Conservation (phyloP, 2,888 invertebrate species). For the Tipula vernalis region DNA sequence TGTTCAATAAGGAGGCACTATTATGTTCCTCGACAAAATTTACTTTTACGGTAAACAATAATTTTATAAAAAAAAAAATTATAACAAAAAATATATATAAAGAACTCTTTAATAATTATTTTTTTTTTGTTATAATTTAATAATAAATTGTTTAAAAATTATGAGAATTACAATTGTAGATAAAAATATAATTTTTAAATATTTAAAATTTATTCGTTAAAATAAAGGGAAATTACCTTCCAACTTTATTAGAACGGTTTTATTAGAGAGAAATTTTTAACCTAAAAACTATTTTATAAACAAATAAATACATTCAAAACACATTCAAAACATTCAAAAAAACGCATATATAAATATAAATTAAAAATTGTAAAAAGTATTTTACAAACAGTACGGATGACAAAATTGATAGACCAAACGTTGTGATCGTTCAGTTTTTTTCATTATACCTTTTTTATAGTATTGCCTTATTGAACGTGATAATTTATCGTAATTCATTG, state of each 20-base stretch:
- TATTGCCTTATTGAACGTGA: conserved; percentile 96
- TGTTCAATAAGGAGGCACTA: conserved; percentile 8
- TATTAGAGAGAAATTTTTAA: background rate
- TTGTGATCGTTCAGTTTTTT: conserved; percentile 96
- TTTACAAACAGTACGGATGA: conserved; percentile 76
- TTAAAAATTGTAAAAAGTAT: conserved; percentile 12
- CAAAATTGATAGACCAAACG: conserved; percentile 98
- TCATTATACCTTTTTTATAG: conserved; percentile 99
- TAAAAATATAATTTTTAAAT: background rate
- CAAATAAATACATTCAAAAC: conserved; percentile 8
- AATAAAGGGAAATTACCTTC: conserved; percentile 9
- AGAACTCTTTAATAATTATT: background rate
- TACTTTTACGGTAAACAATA: conserved; percentile 10
- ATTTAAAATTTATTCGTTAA: background rate
- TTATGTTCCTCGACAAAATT: background rate
- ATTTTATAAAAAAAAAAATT: background rate
- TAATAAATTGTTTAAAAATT: background rate
- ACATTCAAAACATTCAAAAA: conserved; percentile 10
- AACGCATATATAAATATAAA: conserved; percentile 10
- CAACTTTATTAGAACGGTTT: background rate
- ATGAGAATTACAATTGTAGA: background rate
- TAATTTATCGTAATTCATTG: conserved; percentile 99
- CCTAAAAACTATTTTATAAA: background rate
- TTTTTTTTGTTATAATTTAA: background rate
- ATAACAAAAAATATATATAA: background rate